These are phyloP conservation scores for Crax fasciolata DNA, from an alignment of 2,797 vertebrate genomes.

Conservation along the genomic window DNA sequence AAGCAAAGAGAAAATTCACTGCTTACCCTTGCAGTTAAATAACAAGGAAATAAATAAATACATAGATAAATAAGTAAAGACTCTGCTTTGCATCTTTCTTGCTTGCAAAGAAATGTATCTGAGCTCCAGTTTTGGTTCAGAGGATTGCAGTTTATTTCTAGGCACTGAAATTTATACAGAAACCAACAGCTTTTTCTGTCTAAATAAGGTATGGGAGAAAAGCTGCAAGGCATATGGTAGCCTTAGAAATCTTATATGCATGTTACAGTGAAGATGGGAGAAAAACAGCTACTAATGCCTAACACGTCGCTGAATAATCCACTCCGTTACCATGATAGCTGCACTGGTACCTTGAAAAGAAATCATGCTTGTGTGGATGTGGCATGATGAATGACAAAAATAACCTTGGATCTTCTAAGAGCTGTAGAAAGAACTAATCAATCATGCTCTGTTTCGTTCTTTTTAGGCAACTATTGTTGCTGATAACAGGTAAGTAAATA, in stretches of 20 bases:
- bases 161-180: constrained; percentile 44
- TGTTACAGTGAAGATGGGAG: not conserved
- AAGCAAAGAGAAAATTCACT: not conserved
- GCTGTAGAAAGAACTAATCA: constrained; percentile 50
- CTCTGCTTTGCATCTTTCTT: not conserved
- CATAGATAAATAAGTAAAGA: not conserved
- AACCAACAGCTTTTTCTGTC: constrained; percentile 46
- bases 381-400: constrained; percentile 55
- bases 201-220: constrained; percentile 54
- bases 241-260: constrained; percentile 34
- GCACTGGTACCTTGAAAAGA: constrained; percentile 28
- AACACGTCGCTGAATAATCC: not conserved
- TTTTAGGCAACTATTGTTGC: constrained; percentile 31
- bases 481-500: constrained; percentile 71
- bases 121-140: constrained; percentile 5
- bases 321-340: constrained; percentile 37
- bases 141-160: constrained; percentile 59
- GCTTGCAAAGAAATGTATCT: not conserved
- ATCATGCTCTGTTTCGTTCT: constrained; percentile 40
- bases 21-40: not conserved
- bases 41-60: not conserved
- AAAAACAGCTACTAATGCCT: constrained; percentile 32
- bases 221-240: constrained; percentile 23
- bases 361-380: constrained; percentile 5
- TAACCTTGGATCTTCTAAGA: constrained; percentile 43